A percentile compares a stretch with the other conserved stretches of the same genome.
phyloP scores from a whole-genome alignment of 2,797 vertebrate species.

The Phoxinus dragarum region DNA sequence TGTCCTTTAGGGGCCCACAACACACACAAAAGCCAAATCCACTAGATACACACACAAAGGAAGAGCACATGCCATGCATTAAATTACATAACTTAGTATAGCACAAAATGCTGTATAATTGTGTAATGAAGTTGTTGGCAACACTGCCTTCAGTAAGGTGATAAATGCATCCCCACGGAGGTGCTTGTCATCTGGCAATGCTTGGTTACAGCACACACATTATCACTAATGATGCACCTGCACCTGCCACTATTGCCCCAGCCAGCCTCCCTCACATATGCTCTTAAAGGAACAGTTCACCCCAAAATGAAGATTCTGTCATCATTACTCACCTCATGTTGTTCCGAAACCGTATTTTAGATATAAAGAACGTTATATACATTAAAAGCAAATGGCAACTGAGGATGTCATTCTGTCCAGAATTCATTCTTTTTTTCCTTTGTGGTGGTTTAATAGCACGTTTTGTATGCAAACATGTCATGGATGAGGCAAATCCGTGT shows the following conservation, averaged over 20 bases:
- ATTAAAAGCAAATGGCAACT: not conserved
- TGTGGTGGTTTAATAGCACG: not conserved
- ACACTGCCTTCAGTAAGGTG: not conserved
- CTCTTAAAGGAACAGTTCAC: slow-evolving; percentile 17
- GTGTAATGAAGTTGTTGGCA: not conserved
- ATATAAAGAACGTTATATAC: not conserved
- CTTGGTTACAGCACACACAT: slow-evolving; percentile 53
- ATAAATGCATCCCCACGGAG: not conserved
- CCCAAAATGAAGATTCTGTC: not conserved
- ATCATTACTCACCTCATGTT: not conserved
- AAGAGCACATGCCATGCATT: not conserved
- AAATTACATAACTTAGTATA: not conserved
- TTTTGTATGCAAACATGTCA: slow-evolving; percentile 4
- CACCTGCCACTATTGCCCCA: slow-evolving; percentile 46
- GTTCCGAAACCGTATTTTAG: not conserved
- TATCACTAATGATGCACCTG: slow-evolving; percentile 50
- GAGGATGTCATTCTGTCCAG: not conserved
- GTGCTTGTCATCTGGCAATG: slow-evolving; percentile 45
- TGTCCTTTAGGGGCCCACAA: not conserved
- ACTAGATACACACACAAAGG: not conserved
- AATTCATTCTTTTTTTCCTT: not conserved
- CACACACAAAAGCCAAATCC: not conserved
- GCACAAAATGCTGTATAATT: not conserved
- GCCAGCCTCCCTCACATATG: not conserved
- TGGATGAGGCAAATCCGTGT: not conserved